Evolutionary conservation across 1,140 invertebrate species (phyloP).

Genomic region (Platorchestia sp.): DNA sequence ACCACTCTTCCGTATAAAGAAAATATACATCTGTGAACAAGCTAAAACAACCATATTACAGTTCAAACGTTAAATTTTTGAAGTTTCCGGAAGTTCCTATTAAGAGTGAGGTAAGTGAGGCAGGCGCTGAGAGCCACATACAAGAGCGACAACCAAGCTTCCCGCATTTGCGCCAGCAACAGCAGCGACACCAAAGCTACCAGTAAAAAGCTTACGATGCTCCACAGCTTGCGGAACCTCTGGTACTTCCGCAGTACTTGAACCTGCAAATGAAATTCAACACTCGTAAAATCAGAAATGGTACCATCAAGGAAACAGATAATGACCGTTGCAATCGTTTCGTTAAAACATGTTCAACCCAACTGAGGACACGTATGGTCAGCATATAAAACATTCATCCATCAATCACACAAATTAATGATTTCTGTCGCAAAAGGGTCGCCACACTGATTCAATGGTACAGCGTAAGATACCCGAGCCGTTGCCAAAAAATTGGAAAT

Average conservation of each 20-base stretch:
- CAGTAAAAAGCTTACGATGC: background rate
- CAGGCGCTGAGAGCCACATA: background rate
- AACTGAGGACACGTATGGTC: background rate
- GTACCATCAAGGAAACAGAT: background rate
- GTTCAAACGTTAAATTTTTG: slow-evolving; percentile 25
- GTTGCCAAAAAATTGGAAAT: no score
- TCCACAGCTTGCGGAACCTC: slow-evolving; percentile 41
- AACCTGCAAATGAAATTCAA: background rate
- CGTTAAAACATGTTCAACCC: background rate
- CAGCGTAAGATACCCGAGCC: background rate
- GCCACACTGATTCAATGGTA: background rate
- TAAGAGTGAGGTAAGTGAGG: slow-evolving; percentile 19
- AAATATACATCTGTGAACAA: background rate
- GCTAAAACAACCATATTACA: background rate
- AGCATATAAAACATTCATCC: background rate
- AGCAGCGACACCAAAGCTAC: slow-evolving; percentile 27
- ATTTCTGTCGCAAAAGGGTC: background rate
- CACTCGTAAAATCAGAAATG: background rate
- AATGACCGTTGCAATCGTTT: background rate
- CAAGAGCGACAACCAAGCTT: background rate
- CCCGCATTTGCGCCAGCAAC: background rate
- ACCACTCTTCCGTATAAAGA: background rate
- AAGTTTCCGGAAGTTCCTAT: slow-evolving; percentile 33
- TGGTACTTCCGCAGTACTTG: slow-evolving; percentile 12
- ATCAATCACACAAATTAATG: background rate